Evolutionary conservation across 2,888 invertebrate species (phyloP), one percentile per base, ranked within the genome.

Genomic region (Chironomus riparius): DNA sequence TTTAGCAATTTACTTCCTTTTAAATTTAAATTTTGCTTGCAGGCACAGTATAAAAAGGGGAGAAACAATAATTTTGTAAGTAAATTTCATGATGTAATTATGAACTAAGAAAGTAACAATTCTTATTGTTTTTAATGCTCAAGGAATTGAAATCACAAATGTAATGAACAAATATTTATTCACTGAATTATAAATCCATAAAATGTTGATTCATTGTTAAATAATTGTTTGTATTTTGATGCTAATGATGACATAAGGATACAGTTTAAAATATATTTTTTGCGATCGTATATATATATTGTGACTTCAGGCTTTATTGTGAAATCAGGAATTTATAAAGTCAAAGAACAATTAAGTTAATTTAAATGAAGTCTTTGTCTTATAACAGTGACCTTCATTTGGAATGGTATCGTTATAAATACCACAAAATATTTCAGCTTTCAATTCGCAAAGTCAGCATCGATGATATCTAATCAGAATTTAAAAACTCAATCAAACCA

Each of bases 231-330:
- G 48, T 12, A 47, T 47, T 70, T 47, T 47, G 70, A 70, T 70
- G 18, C 70, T 70, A 48, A 70, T 48, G 22, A 70, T 48, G 70
- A 70, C 22, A 70, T 70, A n/a, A n/a, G n/a, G n/a, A n/a, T n/a
- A n/a, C n/a, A n/a, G n/a, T n/a, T n/a, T n/a, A n/a, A n/a, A n/a
- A n/a, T n/a, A n/a, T n/a, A n/a, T n/a, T n/a, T n/a, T n/a, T n/a
- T n/a, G n/a, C n/a, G n/a, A n/a, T n/a, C n/a, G n/a, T n/a, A n/a
- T n/a, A n/a, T n/a, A n/a, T n/a, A n/a, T n/a, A n/a, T n/a, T n/a
- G n/a, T n/a, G n/a, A n/a, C n/a, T n/a, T n/a, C n/a, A n/a, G n/a
- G n/a, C n/a, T n/a, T n/a, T n/a, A n/a, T n/a, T n/a, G n/a, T n/a
- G n/a, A n/a, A n/a, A n/a, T n/a, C n/a, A n/a, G n/a, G n/a, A n/a